Evolutionary conservation across 2,888 invertebrate species (phyloP), one percentile per base, ranked within the genome.

Genomic region (Sinhomidia bicolor): DNA sequence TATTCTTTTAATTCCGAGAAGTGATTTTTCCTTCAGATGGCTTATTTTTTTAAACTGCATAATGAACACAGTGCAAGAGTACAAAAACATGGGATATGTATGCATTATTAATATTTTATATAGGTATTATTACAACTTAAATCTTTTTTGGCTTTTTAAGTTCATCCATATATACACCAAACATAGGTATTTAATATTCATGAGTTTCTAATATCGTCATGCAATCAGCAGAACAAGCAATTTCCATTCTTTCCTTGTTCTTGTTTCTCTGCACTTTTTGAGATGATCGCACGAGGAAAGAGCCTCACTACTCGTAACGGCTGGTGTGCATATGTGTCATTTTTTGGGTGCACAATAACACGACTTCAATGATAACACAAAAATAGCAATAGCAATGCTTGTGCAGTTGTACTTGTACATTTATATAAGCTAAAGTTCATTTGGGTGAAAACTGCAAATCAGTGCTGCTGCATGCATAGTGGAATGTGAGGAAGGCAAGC

Each of bases 291-390:
- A 76, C 76, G 51, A 76, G 76, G 29, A 60, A n/a, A 29, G 26
- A 17, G 10, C 36, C 36, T 5, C 36, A 36, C 36, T 36, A 36
- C 36, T 17, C 29, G 51, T 23, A 32, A 78, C 44, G 57, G 62
- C 78, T 85, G 65, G 65, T n/a, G 60, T 79, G 41, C 54, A 83
- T 54, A 47, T 76, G 76, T 76, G 76, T 76, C 76, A 76, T 26
- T 41, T 65, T 68, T 68, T n/a, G n/a, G n/a, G 74, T 74, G 47
- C 74, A 76, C 71, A 76, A 76, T 76, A 14, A 51, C 47, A 23
- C 2, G 68, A 36, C 36, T 14, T 65, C 3, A 57, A 57, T 23
- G 65, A 29, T 65, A 62, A 65, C 65, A 65, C n/a, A 32, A 29
- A 32, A 65, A 26, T 2, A 32, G 32, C 9, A 65, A 26, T 2